phyloP scores from a whole-genome alignment of 2,113 vertebrate genomes.

The Cettia cetti region DNA sequence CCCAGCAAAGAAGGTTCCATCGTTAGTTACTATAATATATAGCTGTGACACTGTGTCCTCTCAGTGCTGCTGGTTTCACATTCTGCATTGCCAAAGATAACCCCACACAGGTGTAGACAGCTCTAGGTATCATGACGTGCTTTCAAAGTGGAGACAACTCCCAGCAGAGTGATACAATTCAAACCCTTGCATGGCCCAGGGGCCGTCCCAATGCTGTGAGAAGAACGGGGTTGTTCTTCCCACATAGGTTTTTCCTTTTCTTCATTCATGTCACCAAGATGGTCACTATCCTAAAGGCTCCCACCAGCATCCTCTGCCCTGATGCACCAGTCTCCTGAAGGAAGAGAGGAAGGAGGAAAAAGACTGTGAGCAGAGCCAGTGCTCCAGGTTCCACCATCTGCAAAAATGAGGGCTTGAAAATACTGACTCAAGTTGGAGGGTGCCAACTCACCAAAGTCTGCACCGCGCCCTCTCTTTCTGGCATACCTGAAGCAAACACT shows the following conservation, averaged over 20 bases:
- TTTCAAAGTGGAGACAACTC: background rate
- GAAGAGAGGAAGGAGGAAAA: background rate
- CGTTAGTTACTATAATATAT: background rate
- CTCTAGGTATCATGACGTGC: background rate
- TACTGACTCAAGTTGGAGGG: slow-evolving; percentile 44
- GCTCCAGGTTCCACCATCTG: background rate
- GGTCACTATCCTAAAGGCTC: background rate
- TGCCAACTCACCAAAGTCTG: background rate
- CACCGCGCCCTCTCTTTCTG: slow-evolving; percentile 33
- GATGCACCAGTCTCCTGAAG: background rate
- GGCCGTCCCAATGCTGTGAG: accelerated
- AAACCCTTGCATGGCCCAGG: background rate
- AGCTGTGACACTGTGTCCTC: background rate
- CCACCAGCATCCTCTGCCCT: background rate
- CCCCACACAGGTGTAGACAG: background rate
- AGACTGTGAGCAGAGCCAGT: background rate
- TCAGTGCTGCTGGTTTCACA: background rate
- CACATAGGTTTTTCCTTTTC: background rate
- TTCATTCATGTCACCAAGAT: background rate
- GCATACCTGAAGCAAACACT: slow-evolving; percentile 1
- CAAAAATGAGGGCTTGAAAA: slow-evolving; percentile 29
- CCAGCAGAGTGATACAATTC: background rate
- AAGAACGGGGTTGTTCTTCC: background rate
- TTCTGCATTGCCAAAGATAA: background rate
- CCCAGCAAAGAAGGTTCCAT: background rate